Percentiles rank a stretch among this genome's conserved stretches.
These are phyloP conservation scores for Andrena trimmerana DNA, from an alignment of 2,888 invertebrate genomes.

Conservation along the genomic window DNA sequence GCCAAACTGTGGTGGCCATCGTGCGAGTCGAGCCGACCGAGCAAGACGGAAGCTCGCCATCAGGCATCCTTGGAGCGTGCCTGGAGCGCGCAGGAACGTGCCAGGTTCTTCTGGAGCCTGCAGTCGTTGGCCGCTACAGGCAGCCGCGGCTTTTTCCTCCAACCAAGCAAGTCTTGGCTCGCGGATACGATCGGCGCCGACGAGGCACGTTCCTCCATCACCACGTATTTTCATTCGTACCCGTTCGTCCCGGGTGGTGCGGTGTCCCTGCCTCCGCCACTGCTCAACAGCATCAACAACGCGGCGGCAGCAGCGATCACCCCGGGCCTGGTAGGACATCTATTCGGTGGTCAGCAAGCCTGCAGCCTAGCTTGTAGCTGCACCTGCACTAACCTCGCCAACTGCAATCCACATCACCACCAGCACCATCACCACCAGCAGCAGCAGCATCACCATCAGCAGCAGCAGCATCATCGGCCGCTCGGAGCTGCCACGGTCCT, in stretches of 20 bases:
- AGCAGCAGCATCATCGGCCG: constrained; percentile 75
- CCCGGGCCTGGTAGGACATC: constrained; percentile 79
- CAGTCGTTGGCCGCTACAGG: constrained; percentile 62
- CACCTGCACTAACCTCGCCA: constrained; percentile 80
- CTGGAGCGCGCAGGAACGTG: constrained; percentile 62
- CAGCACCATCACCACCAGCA: constrained; percentile 76
- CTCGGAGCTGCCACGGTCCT: constrained; percentile 80
- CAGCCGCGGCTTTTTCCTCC: constrained; percentile 60
- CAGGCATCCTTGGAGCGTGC: constrained; percentile 61
- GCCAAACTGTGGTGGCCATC: constrained; percentile 82
- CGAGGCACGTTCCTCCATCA: constrained; percentile 81
- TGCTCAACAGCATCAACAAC: constrained; percentile 75
- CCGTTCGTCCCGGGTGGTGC: constrained; percentile 85
- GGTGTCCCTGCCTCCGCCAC: constrained; percentile 83
- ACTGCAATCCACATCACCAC: constrained; percentile 74
- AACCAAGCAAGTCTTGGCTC: constrained; percentile 70
- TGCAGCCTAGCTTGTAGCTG: constrained; percentile 82
- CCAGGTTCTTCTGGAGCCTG: constrained; percentile 64
- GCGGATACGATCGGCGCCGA: constrained; percentile 74
- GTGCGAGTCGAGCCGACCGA: constrained; percentile 51
- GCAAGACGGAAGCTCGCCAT: constrained; percentile 66
- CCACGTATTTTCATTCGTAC: constrained; percentile 85
- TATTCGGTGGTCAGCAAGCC: constrained; percentile 78
- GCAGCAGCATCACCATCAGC: constrained; percentile 73
- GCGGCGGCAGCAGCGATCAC: constrained; percentile 75